These are phyloP conservation scores for Tyrophagus putrescentiae DNA, from an alignment of 1,140 invertebrate genomes.

Conservation along the genomic window DNA sequence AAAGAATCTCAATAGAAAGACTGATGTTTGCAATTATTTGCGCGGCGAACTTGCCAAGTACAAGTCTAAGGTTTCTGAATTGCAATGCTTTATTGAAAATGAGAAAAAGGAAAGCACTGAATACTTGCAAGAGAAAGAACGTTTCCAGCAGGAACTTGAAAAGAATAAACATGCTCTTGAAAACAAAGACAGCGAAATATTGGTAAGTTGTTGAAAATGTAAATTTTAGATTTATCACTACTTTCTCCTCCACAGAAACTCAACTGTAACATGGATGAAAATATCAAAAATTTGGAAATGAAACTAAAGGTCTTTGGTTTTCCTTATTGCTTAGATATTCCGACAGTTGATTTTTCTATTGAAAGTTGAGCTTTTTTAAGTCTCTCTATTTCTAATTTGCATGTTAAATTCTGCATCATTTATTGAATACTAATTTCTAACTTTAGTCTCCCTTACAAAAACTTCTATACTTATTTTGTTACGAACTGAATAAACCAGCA, in stretches of 20 bases:
- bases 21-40: background rate
- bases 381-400: background rate
- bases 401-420: background rate
- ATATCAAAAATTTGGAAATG: background rate
- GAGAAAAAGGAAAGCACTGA: background rate
- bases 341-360: no score
- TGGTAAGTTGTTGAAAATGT: background rate
- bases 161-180: background rate
- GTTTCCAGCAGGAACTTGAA: no score
- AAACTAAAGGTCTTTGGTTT: slow-evolving; percentile 14
- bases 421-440: background rate
- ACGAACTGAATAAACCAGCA: background rate
- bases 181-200: background rate
- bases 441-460: slow-evolving; percentile 1
- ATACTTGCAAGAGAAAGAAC: slow-evolving; percentile 1
- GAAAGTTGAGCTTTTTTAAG: no score
- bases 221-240: background rate
- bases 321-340: no score
- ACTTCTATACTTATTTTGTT: background rate
- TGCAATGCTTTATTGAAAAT: background rate
- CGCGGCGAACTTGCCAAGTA: background rate
- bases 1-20: background rate
- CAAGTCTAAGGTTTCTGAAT: background rate
- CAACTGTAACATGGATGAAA: background rate
- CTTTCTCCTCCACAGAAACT: background rate